phyloP scores from a whole-genome alignment of 2,888 invertebrate genomes.

The Hirtodrosophila trivittata region DNA sequence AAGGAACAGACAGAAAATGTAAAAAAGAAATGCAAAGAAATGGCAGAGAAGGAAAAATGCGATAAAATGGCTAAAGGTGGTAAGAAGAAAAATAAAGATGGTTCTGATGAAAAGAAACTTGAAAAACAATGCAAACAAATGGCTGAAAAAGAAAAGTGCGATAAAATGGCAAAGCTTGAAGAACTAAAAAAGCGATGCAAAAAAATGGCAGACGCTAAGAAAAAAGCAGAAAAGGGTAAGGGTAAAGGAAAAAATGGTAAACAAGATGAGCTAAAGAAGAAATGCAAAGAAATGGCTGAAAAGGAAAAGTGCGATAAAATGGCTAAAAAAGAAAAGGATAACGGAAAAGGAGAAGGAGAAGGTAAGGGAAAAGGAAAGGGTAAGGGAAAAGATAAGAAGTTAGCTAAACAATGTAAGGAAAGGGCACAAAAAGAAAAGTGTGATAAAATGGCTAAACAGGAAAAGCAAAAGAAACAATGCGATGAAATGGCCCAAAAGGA shows the following conservation, averaged over 20 bases:
- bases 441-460: no score
- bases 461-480: no score
- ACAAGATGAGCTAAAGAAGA: not conserved
- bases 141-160: constrained; percentile 6
- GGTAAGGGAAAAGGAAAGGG: no score
- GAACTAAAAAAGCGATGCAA: constrained; percentile 2
- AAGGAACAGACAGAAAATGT: not conserved
- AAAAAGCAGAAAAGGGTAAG: not conserved
- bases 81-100: no score
- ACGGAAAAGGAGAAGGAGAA: no score
- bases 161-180: not conserved
- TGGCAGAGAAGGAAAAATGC: constrained; percentile 10
- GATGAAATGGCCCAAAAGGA: no score
- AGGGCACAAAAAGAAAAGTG: no score
- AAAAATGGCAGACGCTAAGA: not conserved
- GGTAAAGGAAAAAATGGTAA: constrained; percentile 3
- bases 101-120: no score
- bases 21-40: constrained; percentile 3
- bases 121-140: constrained; percentile 12
- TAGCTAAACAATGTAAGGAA: no score
- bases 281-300: constrained; percentile 6
- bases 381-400: no score
- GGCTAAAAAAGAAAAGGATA: constrained; percentile 2
- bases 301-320: constrained; percentile 11
- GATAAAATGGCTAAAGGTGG: not conserved